Evolutionary conservation across 2,888 invertebrate species (phyloP).

Genomic region (Oscheius sp.): DNA sequence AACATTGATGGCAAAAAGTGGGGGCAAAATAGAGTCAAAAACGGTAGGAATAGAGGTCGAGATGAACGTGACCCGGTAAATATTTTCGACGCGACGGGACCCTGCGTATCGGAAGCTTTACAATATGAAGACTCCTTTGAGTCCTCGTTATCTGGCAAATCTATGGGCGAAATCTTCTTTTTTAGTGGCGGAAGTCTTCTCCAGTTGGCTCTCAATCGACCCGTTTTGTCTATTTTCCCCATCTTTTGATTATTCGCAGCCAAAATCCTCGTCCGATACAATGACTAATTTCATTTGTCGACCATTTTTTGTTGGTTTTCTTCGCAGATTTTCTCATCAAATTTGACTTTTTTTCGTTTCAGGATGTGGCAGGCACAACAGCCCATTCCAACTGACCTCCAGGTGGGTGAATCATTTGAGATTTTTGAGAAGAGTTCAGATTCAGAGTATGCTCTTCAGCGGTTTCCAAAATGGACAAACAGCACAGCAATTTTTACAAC

Average conservation of each 20-base stretch:
- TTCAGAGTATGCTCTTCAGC: background rate
- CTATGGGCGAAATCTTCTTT: background rate
- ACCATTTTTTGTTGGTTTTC: background rate
- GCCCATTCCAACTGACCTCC: background rate
- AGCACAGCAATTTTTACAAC: too few species aligned
- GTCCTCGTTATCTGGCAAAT: background rate
- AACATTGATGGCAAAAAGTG: too few species aligned
- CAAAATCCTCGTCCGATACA: background rate
- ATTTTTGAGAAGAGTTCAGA: background rate
- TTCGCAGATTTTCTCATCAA: background rate
- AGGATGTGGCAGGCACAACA: conserved; percentile 15
- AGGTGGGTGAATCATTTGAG: background rate
- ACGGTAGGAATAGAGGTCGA: too few species aligned
- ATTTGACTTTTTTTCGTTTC: background rate
- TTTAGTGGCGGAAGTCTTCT: background rate
- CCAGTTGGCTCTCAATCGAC: background rate
- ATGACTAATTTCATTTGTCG: background rate
- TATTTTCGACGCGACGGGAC: background rate
- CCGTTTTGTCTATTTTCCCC: background rate
- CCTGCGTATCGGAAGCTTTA: conserved; percentile 14
- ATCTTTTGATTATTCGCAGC: background rate
- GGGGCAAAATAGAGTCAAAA: too few species aligned
- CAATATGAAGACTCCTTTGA: background rate
- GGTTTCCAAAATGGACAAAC: background rate
- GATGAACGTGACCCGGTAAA: conserved; percentile 1